Conservation (phyloP, 2,888 invertebrate species). For the Acanthoscelides obtectus region DNA sequence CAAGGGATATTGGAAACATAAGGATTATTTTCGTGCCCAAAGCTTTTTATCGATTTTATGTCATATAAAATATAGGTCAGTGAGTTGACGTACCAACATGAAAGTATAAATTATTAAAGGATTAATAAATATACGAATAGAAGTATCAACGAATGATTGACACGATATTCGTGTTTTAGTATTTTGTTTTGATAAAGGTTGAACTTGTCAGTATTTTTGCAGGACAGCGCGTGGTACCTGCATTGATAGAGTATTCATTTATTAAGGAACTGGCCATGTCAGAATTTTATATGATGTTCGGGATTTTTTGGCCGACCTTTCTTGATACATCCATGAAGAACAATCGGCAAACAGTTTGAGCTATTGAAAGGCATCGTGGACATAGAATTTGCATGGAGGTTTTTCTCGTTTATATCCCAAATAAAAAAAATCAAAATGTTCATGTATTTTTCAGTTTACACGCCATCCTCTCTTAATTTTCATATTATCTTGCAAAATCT, state of each 20-base stretch:
- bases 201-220: not conserved
- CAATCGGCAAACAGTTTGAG: no score
- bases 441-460: no score
- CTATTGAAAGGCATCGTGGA: no score
- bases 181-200: not conserved
- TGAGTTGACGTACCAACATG: not conserved
- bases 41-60: not conserved
- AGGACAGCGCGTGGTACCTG: not conserved
- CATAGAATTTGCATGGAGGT: no score
- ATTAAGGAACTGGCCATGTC: not conserved
- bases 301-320: no score
- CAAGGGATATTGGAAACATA: no score
- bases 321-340: no score
- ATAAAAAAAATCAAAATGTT: no score
- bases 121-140: not conserved
- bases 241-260: not conserved
- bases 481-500: no score
- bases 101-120: not conserved
- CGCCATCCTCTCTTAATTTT: no score
- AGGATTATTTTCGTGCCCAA: no score
- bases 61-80: not conserved
- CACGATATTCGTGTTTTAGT: not conserved
- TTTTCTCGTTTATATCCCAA: no score
- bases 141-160: not conserved
- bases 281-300: not conserved